Percentiles rank a stretch among this genome's conserved stretches.
phyloP scores from a whole-genome alignment of 2,888 invertebrate genomes.

The Campaea margaritaria region DNA sequence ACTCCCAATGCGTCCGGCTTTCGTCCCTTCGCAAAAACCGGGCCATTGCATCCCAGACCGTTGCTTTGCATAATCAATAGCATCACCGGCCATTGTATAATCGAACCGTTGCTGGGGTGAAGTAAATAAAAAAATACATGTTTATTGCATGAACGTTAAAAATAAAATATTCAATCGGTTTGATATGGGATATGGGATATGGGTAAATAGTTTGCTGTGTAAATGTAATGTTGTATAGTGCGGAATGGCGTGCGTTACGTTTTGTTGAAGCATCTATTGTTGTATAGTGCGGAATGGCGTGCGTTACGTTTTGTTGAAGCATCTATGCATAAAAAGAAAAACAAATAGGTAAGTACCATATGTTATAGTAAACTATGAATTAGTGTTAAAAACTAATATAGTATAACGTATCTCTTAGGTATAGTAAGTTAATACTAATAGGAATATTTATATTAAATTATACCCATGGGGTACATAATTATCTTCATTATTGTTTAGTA shows the following conservation, averaged over 20 bases:
- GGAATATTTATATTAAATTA: too few species aligned
- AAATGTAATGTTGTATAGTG: background rate
- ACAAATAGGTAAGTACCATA: too few species aligned
- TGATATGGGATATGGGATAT: conserved; percentile 9
- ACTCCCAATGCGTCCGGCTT: conserved; percentile 61
- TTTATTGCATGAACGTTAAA: conserved; percentile 45
- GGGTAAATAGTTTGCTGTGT: background rate
- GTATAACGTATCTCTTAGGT: too few species aligned
- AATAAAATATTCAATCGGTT: conserved; percentile 35
- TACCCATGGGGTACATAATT: too few species aligned
- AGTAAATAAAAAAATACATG: conserved; percentile 53
- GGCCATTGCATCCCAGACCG: conserved; percentile 72
- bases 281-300: background rate
- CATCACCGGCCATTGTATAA: conserved; percentile 61
- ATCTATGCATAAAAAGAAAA: too few species aligned
- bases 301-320: background rate
- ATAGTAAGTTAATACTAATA: too few species aligned
- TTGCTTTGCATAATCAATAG: conserved; percentile 81
- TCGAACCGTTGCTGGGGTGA: conserved; percentile 56
- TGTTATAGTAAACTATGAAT: too few species aligned
- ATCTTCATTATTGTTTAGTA: too few species aligned
- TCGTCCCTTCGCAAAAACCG: conserved; percentile 71
- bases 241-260: background rate
- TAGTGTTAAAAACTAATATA: too few species aligned
- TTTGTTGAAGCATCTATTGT: too few species aligned